Percentiles rank a stretch among this genome's conserved stretches.
Evolutionary conservation across 2,888 invertebrate genomes (phyloP).

Genomic region (Bellardia pandia): DNA sequence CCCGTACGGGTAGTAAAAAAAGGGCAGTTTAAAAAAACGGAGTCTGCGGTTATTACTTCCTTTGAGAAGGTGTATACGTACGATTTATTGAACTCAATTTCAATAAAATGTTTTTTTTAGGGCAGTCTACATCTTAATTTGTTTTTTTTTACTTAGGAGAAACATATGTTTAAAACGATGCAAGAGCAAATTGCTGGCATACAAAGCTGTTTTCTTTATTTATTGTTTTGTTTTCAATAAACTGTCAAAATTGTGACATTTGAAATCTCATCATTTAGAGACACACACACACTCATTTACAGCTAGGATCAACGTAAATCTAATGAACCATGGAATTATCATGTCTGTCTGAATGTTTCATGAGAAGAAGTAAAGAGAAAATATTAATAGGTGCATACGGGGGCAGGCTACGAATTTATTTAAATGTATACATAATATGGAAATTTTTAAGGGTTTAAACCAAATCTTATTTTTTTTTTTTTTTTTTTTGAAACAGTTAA

Average conservation of each 20-base stretch:
- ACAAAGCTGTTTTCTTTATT: constrained; percentile 33
- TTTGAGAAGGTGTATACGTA: constrained; percentile 33
- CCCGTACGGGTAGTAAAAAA: not conserved
- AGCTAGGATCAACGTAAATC: not conserved
- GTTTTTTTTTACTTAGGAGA: not conserved
- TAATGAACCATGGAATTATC: not conserved
- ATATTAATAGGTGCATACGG: not conserved
- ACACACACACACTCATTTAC: not conserved
- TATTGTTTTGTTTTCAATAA: constrained; percentile 32
- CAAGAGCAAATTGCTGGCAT: not conserved
- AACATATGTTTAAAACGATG: constrained; percentile 40
- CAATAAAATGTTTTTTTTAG: not conserved
- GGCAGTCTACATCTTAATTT: not conserved
- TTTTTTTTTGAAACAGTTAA: not conserved
- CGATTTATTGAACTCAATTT: not conserved
- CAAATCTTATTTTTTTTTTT: too few relatives aligned
- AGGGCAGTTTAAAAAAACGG: constrained; percentile 9
- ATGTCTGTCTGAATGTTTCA: not conserved
- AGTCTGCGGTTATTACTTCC: constrained; percentile 71
- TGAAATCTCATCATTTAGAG: constrained; percentile 32
- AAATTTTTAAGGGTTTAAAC: not conserved
- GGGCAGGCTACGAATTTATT: not conserved
- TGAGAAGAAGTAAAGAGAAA: not conserved
- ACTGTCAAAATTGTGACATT: constrained; percentile 49
- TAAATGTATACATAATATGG: not conserved